Conservation (phyloP, 2,797 vertebrate species). For the Hydrocynus forskahlii region DNA sequence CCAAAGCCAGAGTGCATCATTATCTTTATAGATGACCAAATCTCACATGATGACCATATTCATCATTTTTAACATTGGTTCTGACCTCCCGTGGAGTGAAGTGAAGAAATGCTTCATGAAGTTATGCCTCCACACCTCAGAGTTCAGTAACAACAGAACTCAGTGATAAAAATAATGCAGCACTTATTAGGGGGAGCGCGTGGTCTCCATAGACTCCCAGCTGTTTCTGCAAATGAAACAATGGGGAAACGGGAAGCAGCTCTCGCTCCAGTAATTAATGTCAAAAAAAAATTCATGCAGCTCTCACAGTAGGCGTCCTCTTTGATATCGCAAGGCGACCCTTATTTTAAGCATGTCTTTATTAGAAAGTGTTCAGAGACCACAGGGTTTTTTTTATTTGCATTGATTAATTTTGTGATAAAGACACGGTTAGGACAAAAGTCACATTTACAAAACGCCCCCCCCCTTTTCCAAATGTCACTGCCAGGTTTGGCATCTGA, state of each 20-base stretch:
- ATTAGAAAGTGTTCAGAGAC: slow-evolving; percentile 37
- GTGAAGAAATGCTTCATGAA: slow-evolving; percentile 20
- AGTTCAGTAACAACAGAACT: slow-evolving; percentile 16
- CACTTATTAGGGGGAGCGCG: slow-evolving; percentile 37
- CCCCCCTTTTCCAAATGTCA: not conserved
- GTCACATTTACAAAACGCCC: not conserved
- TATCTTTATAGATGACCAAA: not conserved
- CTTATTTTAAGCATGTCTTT: slow-evolving; percentile 45
- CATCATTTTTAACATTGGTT: not conserved
- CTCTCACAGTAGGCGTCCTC: slow-evolving; percentile 37
- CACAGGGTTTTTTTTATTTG: not conserved
- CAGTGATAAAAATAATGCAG: slow-evolving; percentile 41
- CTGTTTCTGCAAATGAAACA: slow-evolving; percentile 58
- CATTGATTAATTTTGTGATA: slow-evolving; percentile 19
- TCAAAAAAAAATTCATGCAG: slow-evolving; percentile 48
- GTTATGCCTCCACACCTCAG: slow-evolving; percentile 8
- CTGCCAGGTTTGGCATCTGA: not conserved
- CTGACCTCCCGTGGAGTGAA: not conserved
- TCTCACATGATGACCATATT: not conserved
- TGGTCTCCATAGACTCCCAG: slow-evolving; percentile 42
- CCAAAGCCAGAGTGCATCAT: not conserved
- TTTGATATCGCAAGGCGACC: slow-evolving; percentile 44
- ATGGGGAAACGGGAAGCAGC: slow-evolving; percentile 47
- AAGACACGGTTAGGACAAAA: not conserved
- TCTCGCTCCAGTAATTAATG: slow-evolving; percentile 54